Evolutionary conservation across 2,888 invertebrate genomes (phyloP).

Genomic region (Heliconius aoede): DNA sequence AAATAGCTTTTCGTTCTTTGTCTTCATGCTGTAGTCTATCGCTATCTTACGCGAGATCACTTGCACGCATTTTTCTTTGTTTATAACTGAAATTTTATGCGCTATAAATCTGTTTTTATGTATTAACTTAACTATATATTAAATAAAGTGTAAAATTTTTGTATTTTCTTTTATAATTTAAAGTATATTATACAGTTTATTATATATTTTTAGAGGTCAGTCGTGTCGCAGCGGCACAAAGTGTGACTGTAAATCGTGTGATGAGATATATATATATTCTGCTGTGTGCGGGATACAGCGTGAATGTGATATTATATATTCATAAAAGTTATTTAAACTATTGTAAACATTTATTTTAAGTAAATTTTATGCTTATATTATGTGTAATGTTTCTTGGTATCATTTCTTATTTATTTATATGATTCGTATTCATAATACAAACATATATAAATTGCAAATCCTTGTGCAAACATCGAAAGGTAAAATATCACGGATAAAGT

Average conservation of each 20-base stretch:
- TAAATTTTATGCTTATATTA: neutral
- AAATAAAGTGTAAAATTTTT: neutral
- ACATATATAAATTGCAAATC: slow-evolving; percentile 25
- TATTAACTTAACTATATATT: neutral
- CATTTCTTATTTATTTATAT: neutral
- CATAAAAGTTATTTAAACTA: neutral
- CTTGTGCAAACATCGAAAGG: slow-evolving; percentile 21
- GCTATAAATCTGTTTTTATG: slow-evolving; percentile 31
- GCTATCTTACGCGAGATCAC: slow-evolving; percentile 59
- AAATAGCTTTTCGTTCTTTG: slow-evolving; percentile 58
- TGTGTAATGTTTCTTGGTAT: neutral
- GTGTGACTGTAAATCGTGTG: too few relatives aligned
- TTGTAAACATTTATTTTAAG: neutral
- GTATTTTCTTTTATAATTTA: neutral
- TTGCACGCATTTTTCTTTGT: slow-evolving; percentile 49
- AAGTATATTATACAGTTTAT: too few relatives aligned
- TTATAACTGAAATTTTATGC: slow-evolving; percentile 35
- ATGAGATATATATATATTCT: too few relatives aligned
- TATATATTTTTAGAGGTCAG: too few relatives aligned
- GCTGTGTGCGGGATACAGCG: too few relatives aligned
- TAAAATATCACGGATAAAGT: slow-evolving; percentile 30
- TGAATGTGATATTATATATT: neutral
- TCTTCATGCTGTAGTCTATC: slow-evolving; percentile 60
- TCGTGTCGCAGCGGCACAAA: too few relatives aligned
- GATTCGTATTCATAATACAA: slow-evolving; percentile 2